Percentiles rank a stretch among this genome's conserved stretches.
Conservation (phyloP, 2,888 invertebrate species). For the Synanthedon formicaeformis region DNA sequence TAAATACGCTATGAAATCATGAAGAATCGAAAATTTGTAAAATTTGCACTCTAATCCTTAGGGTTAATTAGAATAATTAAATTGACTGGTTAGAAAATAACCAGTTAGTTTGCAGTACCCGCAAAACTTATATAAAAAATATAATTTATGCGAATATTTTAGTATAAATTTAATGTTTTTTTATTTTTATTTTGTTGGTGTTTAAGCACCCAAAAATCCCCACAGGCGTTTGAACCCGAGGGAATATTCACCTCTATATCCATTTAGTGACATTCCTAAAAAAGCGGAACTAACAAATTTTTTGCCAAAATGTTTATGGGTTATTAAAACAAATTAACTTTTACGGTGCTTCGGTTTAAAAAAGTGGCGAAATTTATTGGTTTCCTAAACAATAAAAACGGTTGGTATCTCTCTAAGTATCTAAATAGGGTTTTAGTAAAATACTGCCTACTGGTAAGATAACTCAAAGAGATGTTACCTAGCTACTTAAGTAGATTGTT, state of each 20-base stretch:
- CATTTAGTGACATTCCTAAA: constrained; percentile 36
- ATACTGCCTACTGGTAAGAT: constrained; percentile 33
- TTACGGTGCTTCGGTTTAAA: constrained; percentile 14
- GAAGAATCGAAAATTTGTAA: no score
- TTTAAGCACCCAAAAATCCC: background rate
- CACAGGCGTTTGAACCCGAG: constrained; percentile 9
- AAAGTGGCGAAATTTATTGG: constrained; percentile 53
- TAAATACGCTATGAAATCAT: background rate
- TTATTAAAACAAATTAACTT: constrained; percentile 64
- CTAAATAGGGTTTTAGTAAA: constrained; percentile 41
- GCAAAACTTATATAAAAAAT: background rate
- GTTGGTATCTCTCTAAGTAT: constrained; percentile 38
- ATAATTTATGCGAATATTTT: background rate
- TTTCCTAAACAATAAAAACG: constrained; percentile 60
- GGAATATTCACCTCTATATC: constrained; percentile 14
- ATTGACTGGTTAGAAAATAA: no score
- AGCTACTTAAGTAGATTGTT: no score
- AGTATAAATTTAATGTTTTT: no score
- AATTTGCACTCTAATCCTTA: no score
- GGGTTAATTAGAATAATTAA: no score
- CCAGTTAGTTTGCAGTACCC: background rate
- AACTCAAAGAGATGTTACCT: constrained; percentile 7
- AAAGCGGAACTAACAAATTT: constrained; percentile 40
- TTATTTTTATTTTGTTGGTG: background rate
- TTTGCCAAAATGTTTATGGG: constrained; percentile 51